Conservation (phyloP, 2,888 invertebrate species). For the Octodonta nipae region DNA sequence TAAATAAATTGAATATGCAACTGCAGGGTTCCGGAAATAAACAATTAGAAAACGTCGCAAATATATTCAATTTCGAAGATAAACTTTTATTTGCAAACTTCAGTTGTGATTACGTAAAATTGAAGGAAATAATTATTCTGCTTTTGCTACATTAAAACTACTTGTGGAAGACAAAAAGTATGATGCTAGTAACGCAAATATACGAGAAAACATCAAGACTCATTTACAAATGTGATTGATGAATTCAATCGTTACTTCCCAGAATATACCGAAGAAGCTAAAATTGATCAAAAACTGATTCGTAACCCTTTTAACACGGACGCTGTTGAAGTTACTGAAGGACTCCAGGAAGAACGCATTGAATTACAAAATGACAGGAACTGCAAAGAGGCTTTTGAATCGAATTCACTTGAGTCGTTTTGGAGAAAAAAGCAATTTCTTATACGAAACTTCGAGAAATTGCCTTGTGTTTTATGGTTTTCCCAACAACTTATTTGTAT, state of each 20-base stretch:
- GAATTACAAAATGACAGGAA: no score
- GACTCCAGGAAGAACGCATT: no score
- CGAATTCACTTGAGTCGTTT: no score
- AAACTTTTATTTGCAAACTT: slow-evolving; percentile 6
- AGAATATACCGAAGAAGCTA: not conserved
- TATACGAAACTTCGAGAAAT: not conserved
- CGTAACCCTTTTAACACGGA: not conserved
- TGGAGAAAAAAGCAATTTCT: not conserved
- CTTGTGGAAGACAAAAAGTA: no score
- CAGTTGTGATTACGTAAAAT: slow-evolving; percentile 2
- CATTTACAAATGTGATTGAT: not conserved
- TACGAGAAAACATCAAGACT: no score
- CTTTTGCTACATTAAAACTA: no score
- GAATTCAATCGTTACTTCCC: slow-evolving; percentile 3
- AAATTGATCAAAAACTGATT: not conserved
- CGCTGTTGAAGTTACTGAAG: no score
- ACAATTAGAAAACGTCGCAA: no score
- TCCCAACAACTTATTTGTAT: not conserved
- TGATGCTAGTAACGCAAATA: no score
- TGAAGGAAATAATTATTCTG: not conserved
- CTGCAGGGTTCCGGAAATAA: slow-evolving; percentile 7
- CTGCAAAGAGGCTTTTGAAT: no score
- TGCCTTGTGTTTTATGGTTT: not conserved
- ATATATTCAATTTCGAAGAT: no score
- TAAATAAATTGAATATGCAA: slow-evolving; percentile 8